phyloP scores from a whole-genome alignment of 1,140 invertebrate genomes.

The Psilanteris sp. region DNA sequence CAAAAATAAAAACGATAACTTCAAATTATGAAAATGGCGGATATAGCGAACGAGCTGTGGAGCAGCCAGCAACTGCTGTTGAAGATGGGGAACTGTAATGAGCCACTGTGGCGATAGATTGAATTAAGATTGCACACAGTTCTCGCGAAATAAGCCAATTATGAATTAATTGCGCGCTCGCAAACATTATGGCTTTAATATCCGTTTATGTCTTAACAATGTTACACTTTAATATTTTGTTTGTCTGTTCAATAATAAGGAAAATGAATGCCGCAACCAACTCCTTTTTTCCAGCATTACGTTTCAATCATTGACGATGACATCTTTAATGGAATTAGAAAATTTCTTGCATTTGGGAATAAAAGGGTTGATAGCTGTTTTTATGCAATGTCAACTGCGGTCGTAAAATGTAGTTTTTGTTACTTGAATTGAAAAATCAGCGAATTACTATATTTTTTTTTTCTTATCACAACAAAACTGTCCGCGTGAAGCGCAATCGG shows the following conservation, averaged over 20 bases:
- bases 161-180: conserved; percentile 77
- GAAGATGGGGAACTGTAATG: conserved; percentile 69
- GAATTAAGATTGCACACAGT: conserved; percentile 78
- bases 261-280: background rate
- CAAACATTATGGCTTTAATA: conserved; percentile 76
- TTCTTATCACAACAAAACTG: too few species aligned
- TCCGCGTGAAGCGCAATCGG: too few species aligned
- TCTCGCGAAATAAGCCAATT: conserved; percentile 77
- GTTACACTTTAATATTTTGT: conserved; percentile 55
- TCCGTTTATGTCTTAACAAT: conserved; percentile 78
- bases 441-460: too few species aligned
- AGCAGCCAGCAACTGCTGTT: conserved; percentile 57
- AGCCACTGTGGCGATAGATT: conserved; percentile 78
- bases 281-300: too few species aligned
- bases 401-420: too few species aligned
- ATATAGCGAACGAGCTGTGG: conserved; percentile 55
- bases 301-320: too few species aligned
- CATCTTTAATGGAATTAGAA: too few species aligned
- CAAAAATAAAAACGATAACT: conserved; percentile 67
- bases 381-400: too few species aligned
- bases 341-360: too few species aligned
- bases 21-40: conserved; percentile 69
- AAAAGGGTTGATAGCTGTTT: too few species aligned
- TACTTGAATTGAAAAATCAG: too few species aligned
- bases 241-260: conserved; percentile 40